Evolutionary conservation across 2,113 vertebrate genomes (phyloP).

Genomic region (Nettapus auritus): DNA sequence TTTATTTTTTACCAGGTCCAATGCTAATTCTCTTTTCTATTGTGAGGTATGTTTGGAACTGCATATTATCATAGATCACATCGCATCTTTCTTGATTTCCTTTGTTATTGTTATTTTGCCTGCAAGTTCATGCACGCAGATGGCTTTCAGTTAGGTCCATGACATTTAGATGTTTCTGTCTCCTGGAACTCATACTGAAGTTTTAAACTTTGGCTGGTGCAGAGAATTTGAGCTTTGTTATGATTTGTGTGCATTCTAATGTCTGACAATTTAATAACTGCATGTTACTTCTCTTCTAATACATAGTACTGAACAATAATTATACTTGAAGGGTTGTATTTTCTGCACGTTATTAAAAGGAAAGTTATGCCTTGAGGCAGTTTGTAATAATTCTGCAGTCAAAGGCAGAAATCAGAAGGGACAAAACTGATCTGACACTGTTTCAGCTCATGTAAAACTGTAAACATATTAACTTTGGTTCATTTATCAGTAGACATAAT

Average conservation of each 20-base stretch:
- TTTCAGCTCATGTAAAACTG: slow-evolving; percentile 32
- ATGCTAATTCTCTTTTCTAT: not conserved
- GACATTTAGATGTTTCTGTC: not conserved
- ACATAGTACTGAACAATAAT: slow-evolving; percentile 49
- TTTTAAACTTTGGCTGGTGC: slow-evolving; percentile 14
- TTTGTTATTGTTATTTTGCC: not conserved
- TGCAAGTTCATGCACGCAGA: not conserved
- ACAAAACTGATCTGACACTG: slow-evolving; percentile 44
- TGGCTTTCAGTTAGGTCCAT: not conserved
- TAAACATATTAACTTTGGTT: slow-evolving; percentile 48
- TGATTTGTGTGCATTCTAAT: slow-evolving; percentile 61
- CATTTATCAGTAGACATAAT: slow-evolving; percentile 37
- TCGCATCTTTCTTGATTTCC: not conserved
- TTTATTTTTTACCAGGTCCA: not conserved
- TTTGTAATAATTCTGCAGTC: slow-evolving; percentile 60
- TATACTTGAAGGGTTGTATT: slow-evolving; percentile 41
- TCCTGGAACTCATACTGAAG: not conserved
- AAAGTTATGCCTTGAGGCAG: slow-evolving; percentile 56
- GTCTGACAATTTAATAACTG: slow-evolving; percentile 73
- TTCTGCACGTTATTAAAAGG: slow-evolving; percentile 57
- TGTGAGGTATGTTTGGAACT: not conserved
- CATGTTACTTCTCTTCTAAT: slow-evolving; percentile 47
- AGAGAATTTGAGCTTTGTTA: slow-evolving; percentile 39
- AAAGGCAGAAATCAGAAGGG: slow-evolving; percentile 55
- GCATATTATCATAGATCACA: not conserved